Conservation (phyloP, 64 coral and sea anemone species). For the Trachythela sp. region DNA sequence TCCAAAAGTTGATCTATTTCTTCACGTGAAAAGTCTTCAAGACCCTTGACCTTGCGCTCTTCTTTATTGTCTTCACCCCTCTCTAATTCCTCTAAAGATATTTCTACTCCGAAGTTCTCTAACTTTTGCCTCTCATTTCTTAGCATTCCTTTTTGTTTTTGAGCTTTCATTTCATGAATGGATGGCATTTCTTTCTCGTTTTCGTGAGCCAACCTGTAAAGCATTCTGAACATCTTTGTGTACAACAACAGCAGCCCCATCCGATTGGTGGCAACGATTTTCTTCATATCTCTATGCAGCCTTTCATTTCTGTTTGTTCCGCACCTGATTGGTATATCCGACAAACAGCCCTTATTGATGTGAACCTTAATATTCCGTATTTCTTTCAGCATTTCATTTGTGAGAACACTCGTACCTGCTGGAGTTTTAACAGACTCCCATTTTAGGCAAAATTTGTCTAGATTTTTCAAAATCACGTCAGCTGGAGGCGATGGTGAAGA, state of each 20-base stretch:
- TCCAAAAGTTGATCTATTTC: too few relatives aligned
- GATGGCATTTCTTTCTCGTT: not conserved
- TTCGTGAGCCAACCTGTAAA: not conserved
- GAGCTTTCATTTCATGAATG: not conserved
- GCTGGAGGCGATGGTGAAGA: not conserved
- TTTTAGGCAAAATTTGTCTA: not conserved
- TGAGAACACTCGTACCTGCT: not conserved
- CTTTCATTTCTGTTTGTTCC: conserved; percentile 16
- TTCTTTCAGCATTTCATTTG: not conserved
- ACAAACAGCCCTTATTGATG: not conserved
- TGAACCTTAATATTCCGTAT: not conserved
- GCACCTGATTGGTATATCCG: not conserved
- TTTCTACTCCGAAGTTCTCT: not conserved
- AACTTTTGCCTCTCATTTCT: not conserved
- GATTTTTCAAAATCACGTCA: not conserved
- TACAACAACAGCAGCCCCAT: not conserved
- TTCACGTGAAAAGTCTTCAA: not conserved
- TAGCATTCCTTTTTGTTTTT: not conserved
- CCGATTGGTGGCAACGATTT: not conserved
- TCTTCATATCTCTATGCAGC: not conserved
- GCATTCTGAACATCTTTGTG: conserved; percentile 9
- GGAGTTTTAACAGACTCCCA: not conserved
- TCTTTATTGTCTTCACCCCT: not conserved
- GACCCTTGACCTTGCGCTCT: not conserved
- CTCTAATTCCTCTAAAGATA: not conserved